A percentile compares a stretch with the other conserved stretches of the same genome.
Conservation (phyloP, 2,888 invertebrate species). For the Polydrusus cervinus region DNA sequence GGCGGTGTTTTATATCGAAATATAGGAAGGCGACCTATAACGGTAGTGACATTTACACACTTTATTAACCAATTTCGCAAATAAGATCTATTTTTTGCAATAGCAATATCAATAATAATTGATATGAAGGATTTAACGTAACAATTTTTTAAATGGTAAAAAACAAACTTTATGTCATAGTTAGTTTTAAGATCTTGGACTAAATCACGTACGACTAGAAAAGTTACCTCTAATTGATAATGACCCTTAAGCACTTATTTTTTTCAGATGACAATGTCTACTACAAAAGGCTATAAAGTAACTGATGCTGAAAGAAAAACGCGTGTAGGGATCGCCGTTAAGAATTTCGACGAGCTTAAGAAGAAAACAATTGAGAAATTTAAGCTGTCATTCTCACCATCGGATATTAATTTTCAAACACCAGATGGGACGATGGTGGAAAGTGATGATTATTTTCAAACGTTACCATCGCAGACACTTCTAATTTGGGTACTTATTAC, state of each 20-base stretch:
- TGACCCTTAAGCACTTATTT: background rate
- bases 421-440: slow-evolving; percentile 82
- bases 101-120: no score
- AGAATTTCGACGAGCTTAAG: slow-evolving; percentile 78
- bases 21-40: no score
- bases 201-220: no score
- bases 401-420: slow-evolving; percentile 67
- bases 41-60: no score
- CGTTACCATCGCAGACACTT: slow-evolving; percentile 83
- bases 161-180: no score
- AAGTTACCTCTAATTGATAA: no score
- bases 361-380: slow-evolving; percentile 80
- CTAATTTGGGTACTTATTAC: slow-evolving; percentile 74
- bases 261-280: slow-evolving; percentile 57
- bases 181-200: no score
- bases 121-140: no score
- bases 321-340: slow-evolving; percentile 82
- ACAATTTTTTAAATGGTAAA: no score
- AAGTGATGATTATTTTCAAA: slow-evolving; percentile 85
- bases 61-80: no score
- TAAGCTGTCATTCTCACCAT: slow-evolving; percentile 65
- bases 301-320: slow-evolving; percentile 80
- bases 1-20: no score
- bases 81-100: no score
- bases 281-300: slow-evolving; percentile 82